These are phyloP conservation scores for Bombus polaris DNA, from an alignment of 1,140 invertebrate species.

Conservation along the genomic window DNA sequence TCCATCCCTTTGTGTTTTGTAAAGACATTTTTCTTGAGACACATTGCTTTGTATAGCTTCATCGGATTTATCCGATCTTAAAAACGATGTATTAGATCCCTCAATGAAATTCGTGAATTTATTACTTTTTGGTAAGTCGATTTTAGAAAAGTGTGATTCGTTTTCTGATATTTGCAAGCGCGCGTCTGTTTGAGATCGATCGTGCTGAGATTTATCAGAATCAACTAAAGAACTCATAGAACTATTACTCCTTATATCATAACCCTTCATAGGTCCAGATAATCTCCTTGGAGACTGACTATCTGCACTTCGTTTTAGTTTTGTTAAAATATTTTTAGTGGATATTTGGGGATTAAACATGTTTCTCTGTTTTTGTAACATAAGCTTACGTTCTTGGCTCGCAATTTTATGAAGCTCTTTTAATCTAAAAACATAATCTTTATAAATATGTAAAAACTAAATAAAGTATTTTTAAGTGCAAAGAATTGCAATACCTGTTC, in stretches of 20 bases:
- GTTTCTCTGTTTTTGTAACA: constrained; percentile 80
- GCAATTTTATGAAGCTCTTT: constrained; percentile 80
- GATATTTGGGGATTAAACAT: constrained; percentile 83
- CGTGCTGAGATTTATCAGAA: constrained; percentile 80
- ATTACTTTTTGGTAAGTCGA: constrained; percentile 57
- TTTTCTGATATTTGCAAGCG: constrained; percentile 66
- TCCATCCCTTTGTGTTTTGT: constrained; percentile 53
- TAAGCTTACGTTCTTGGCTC: constrained; percentile 80
- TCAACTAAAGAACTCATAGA: constrained; percentile 81
- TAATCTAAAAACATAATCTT: constrained; percentile 68
- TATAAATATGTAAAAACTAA: constrained; percentile 3
- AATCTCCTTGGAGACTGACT: constrained; percentile 79
- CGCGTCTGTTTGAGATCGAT: constrained; percentile 74
- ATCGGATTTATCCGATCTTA: constrained; percentile 44
- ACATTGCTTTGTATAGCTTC: constrained; percentile 40
- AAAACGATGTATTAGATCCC: constrained; percentile 54
- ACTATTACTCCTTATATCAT: constrained; percentile 81
- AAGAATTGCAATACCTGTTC: constrained; percentile 72
- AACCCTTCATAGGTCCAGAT: constrained; percentile 82
- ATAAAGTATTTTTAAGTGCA: neutral
- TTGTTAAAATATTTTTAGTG: constrained; percentile 81
- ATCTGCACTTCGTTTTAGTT: constrained; percentile 80
- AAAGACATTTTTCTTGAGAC: constrained; percentile 43
- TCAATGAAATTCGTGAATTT: constrained; percentile 56
- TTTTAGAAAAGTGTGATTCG: constrained; percentile 61